These are phyloP conservation scores for Sus cebifrons DNA, from an alignment of 2,797 vertebrate genomes.

Conservation along the genomic window DNA sequence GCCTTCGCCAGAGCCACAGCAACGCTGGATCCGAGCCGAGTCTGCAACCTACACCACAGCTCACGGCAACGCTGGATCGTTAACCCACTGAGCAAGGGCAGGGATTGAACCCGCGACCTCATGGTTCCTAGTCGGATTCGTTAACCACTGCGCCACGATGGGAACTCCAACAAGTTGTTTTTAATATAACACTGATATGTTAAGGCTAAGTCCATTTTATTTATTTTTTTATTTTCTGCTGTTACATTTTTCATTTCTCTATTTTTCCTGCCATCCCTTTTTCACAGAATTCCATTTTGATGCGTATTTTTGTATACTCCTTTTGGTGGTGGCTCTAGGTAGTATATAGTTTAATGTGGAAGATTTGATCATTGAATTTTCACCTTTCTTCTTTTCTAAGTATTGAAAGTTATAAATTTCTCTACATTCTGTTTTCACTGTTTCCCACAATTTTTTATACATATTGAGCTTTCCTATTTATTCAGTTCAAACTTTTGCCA, in stretches of 20 bases:
- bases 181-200: neutral
- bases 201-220: neutral
- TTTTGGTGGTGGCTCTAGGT: neutral
- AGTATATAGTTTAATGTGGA: neutral
- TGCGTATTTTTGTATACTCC: neutral
- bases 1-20: too few species aligned
- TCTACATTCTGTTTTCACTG: neutral
- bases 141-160: too few species aligned
- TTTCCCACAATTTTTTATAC: neutral
- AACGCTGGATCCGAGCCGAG: too few species aligned
- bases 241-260: neutral
- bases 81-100: too few species aligned
- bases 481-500: neutral
- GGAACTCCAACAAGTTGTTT: neutral
- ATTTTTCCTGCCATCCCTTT: neutral
- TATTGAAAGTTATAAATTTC: neutral
- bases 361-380: neutral
- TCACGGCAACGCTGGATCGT: too few species aligned
- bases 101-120: too few species aligned
- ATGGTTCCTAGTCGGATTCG: too few species aligned
- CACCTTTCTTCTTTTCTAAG: neutral
- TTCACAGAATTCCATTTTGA: slow-evolving; percentile 12
- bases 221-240: slow-evolving; percentile 12
- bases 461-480: neutral
- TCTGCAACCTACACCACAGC: too few species aligned